A percentile compares a stretch with the other conserved stretches of the same genome.
phyloP scores from a whole-genome alignment of 2,888 invertebrate genomes.

The Drosophila cracens region DNA sequence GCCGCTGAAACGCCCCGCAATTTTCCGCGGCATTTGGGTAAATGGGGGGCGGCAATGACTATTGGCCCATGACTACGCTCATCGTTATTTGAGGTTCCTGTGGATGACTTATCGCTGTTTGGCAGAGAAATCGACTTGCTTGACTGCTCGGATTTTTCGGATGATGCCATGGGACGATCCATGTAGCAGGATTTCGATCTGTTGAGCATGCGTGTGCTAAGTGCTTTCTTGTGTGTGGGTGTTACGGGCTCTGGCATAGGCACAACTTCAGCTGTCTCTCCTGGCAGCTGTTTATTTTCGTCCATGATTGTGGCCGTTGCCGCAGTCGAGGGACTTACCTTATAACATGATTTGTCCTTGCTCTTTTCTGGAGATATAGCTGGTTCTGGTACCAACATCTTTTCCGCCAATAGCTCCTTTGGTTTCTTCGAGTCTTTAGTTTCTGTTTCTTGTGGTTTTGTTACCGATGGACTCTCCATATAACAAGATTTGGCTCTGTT shows the following conservation, averaged over 20 bases:
- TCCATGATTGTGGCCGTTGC: background rate
- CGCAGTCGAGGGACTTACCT: background rate
- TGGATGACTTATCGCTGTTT: background rate
- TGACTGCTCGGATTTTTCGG: background rate
- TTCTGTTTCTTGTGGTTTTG: background rate
- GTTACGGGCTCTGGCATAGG: background rate
- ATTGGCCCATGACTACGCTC: slow-evolving; percentile 46
- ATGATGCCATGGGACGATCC: slow-evolving; percentile 14
- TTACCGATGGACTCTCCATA: background rate
- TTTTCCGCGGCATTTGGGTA: slow-evolving; percentile 79
- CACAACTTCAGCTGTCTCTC: background rate
- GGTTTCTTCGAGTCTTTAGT: background rate
- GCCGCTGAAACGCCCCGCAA: slow-evolving; percentile 70
- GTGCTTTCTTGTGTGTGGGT: background rate
- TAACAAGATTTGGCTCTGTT: slow-evolving; percentile 33
- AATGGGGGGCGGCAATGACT: slow-evolving; percentile 76
- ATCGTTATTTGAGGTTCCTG: background rate
- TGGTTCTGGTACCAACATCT: background rate
- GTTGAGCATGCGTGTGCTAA: slow-evolving; percentile 7
- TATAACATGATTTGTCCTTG: background rate
- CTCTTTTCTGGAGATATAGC: background rate
- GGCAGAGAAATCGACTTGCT: background rate
- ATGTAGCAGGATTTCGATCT: slow-evolving; percentile 35
- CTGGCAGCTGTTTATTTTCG: background rate
- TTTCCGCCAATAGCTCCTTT: background rate